phyloP scores from a whole-genome alignment of 2,888 invertebrate genomes.

The Dyspetes luteomarginatus region DNA sequence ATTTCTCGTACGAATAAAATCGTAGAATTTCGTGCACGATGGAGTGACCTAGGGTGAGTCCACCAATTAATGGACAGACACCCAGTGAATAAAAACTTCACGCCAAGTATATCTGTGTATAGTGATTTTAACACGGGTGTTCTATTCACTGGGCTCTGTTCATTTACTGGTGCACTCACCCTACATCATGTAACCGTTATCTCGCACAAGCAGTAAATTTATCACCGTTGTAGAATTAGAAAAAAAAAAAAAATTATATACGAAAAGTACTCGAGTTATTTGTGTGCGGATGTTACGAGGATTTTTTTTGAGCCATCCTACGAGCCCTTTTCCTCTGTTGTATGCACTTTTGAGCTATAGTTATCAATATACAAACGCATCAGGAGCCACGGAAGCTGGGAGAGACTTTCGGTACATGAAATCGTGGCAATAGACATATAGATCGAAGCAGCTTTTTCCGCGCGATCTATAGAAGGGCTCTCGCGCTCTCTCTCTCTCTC shows the following conservation, averaged over 20 bases:
- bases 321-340: neutral
- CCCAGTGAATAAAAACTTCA: too few relatives aligned
- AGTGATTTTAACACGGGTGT: too few relatives aligned
- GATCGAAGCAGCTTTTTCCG: slow-evolving; percentile 14
- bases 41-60: too few relatives aligned
- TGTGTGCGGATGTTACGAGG: neutral
- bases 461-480: neutral
- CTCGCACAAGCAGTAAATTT: slow-evolving; percentile 13
- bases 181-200: neutral
- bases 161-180: too few relatives aligned
- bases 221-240: neutral
- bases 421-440: neutral
- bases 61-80: too few relatives aligned
- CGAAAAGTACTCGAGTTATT: slow-evolving; percentile 1
- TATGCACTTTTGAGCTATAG: too few relatives aligned
- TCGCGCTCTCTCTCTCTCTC: too few relatives aligned
- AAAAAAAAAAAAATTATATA: slow-evolving; percentile 1
- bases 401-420: slow-evolving; percentile 41
- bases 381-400: neutral
- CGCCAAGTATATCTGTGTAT: too few relatives aligned
- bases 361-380: neutral
- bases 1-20: too few relatives aligned
- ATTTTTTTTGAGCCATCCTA: neutral
- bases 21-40: too few relatives aligned
- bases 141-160: too few relatives aligned